A percentile compares a stretch with the other conserved stretches of the same genome.
phyloP scores from a whole-genome alignment of 1,140 invertebrate genomes.

The Aphelinus atriplicis region DNA sequence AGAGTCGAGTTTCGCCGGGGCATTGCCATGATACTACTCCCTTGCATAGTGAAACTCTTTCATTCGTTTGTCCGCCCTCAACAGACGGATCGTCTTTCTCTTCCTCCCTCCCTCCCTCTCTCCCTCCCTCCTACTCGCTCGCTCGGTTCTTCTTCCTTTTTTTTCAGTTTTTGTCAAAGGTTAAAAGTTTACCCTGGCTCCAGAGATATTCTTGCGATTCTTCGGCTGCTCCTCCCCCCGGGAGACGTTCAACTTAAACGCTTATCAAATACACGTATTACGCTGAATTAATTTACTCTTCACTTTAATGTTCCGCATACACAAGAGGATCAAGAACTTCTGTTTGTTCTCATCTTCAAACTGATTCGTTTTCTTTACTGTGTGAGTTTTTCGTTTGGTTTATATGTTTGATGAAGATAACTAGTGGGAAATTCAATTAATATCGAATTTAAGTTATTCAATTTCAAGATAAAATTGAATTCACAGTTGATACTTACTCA shows the following conservation, averaged over 20 bases:
- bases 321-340: no score
- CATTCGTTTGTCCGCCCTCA: constrained; percentile 20
- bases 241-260: not conserved
- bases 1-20: constrained; percentile 32
- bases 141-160: not conserved
- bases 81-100: constrained; percentile 20
- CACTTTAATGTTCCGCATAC: no score
- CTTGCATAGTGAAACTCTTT: constrained; percentile 39
- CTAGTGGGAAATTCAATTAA: no score
- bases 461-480: no score
- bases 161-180: constrained; percentile 31
- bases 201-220: constrained; percentile 13
- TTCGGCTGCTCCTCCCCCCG: not conserved
- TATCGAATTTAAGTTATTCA: no score
- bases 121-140: constrained; percentile 5
- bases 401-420: no score
- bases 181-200: constrained; percentile 25
- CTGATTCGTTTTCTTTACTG: no score
- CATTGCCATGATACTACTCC: constrained; percentile 31
- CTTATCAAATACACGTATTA: not conserved
- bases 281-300: no score
- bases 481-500: no score
- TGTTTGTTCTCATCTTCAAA: no score
- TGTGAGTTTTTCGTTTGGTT: no score
- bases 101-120: not conserved